Conservation (phyloP, 2,888 invertebrate genomes). For the Himalopsyche anomala region DNA sequence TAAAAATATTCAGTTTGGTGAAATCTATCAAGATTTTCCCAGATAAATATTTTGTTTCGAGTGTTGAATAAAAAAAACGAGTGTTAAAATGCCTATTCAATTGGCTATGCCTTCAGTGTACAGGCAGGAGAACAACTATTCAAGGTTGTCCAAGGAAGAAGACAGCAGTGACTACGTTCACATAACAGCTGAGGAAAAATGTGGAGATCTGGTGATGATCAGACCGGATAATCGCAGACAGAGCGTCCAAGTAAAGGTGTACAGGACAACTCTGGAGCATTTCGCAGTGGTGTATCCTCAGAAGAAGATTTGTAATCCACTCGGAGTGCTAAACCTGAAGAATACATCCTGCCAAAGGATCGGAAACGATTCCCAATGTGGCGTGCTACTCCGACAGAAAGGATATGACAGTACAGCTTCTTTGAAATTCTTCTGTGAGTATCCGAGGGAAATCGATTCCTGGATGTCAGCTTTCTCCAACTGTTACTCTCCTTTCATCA, state of each 20-base stretch:
- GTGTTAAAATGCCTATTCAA: conserved; percentile 57
- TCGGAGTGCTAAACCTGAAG: conserved; percentile 79
- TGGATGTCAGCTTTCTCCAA: conserved; percentile 79
- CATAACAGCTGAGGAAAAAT: conserved; percentile 78
- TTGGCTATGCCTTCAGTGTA: conserved; percentile 56
- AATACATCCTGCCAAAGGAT: conserved; percentile 79
- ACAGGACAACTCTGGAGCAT: conserved; percentile 80
- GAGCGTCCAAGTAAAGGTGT: conserved; percentile 80
- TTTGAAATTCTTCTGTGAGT: conserved; percentile 78
- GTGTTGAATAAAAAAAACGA: not conserved
- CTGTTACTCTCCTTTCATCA: conserved; percentile 72
- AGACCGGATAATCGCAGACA: conserved; percentile 78
- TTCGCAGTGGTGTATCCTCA: conserved; percentile 81
- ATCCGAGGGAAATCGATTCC: conserved; percentile 77
- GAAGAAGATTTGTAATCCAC: conserved; percentile 79
- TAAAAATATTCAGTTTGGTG: not conserved
- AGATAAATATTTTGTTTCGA: not conserved
- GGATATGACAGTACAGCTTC: conserved; percentile 80
- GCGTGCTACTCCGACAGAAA: conserved; percentile 78
- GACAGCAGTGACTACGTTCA: conserved; percentile 50
- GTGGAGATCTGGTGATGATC: conserved; percentile 78
- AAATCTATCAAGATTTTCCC: not conserved
- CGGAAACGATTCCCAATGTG: conserved; percentile 69
- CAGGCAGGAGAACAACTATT: conserved; percentile 53
- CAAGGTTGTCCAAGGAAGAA: conserved; percentile 55